Evolutionary conservation across 2,113 vertebrate genomes (phyloP).

Genomic region (Bambusicola thoracicus): DNA sequence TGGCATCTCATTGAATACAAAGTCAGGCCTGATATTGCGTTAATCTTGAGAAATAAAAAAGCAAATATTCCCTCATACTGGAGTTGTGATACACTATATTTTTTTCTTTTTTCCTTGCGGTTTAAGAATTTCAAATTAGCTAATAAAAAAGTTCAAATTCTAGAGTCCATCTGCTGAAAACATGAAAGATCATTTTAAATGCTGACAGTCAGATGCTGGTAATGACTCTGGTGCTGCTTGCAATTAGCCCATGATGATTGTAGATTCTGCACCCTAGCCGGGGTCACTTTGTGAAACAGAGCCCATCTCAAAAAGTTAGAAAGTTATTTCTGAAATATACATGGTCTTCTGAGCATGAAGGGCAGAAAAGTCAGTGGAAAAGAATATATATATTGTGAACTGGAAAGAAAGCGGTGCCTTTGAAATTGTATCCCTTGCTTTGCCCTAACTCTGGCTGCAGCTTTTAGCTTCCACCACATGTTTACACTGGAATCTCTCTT

Average conservation of each 20-base stretch:
- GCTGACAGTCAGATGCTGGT: neutral
- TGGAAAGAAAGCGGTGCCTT: slow-evolving; percentile 75
- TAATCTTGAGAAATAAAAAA: neutral
- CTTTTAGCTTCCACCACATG: slow-evolving; percentile 80
- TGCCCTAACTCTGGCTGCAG: slow-evolving; percentile 75
- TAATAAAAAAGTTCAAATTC: neutral
- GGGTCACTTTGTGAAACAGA: slow-evolving; percentile 53
- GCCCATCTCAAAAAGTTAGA: slow-evolving; percentile 55
- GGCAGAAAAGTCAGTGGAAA: slow-evolving; percentile 70
- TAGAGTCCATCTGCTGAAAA: neutral
- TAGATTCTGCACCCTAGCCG: slow-evolving; percentile 49
- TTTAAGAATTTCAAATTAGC: neutral
- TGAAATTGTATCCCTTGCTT: slow-evolving; percentile 79
- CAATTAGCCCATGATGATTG: neutral
- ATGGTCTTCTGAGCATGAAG: slow-evolving; percentile 64
- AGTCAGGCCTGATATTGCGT: neutral
- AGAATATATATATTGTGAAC: slow-evolving; percentile 65
- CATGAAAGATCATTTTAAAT: neutral
- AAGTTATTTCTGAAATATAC: slow-evolving; percentile 64
- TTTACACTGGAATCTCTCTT: slow-evolving; percentile 82
- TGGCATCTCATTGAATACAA: neutral
- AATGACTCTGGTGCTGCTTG: slow-evolving; percentile 40
- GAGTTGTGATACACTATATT: neutral
- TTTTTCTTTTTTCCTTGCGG: neutral
- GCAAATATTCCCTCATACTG: neutral